Base-by-base conservation (phyloP, 2,888 invertebrate genomes). In the Ichneumon xanthorius region DNA sequence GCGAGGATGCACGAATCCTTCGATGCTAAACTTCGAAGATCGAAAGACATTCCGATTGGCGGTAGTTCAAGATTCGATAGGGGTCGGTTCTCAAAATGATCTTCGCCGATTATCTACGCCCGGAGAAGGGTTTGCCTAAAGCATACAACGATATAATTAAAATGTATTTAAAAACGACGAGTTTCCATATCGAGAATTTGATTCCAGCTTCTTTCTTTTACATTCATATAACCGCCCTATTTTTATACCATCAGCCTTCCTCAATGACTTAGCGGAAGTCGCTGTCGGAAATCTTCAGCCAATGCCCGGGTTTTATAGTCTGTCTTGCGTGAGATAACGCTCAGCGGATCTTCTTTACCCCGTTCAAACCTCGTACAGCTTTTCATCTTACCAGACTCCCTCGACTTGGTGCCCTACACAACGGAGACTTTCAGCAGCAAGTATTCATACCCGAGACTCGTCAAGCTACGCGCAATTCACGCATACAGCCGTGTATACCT, bases 11-110 rank as follows among this genome's bases (percentile, higher is more conserved):
- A 53, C 75, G 81, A 81, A 78, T 78, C 87, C 83, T 87, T 86
- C 89, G 86, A 84, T 88, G 85, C 83, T 82, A 16, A 48, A 48
- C 16, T 16, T 73, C 63, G 33, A 50, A 58, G 26, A 81, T 61
- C 75, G 85, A 53, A 14, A 50, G 76, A 79, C 78, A 67, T 48
- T 48, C 4, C 0, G 45, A 48, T 48, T 48, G 45, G 45, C 45
- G 16, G 45, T 16, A 48, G 45, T 48, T 16, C 45, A 16, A 14
- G 4, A 48, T 55, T 55, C 19, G 19, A 6, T 55, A 19, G 19
- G 7, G 19, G 7, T 55, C 53, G 19, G 9, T 55, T 19, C 53
- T 55, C 9, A 7, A 55, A 55, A 40, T 11, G 16, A 16, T 16
- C 4, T 48, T 16, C 14, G 14, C 16, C 14, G 14, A 48, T 48